Base-by-base conservation (phyloP, 2,113 vertebrate species). In the Phylloscopus trochiloides region DNA sequence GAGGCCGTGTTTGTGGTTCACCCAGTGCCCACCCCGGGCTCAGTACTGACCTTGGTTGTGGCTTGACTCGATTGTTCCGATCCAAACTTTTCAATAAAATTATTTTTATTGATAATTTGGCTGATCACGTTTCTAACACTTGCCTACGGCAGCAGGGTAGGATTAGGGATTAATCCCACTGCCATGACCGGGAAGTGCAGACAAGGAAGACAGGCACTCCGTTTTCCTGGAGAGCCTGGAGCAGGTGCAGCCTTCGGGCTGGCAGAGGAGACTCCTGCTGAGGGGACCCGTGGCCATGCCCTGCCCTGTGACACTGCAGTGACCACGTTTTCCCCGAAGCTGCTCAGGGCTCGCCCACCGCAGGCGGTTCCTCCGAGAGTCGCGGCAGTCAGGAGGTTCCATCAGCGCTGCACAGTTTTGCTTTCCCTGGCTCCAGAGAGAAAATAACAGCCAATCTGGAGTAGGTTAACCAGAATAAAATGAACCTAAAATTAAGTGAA, bases 101-200 rank as follows among this genome's bases (percentile, higher is more conserved):
- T n/a, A n/a, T n/a, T n/a, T n/a, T n/a, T n/a, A n/a, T n/a, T n/a
- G n/a, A n/a, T n/a, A n/a, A n/a, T n/a, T n/a, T n/a, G n/a, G n/a
- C n/a, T n/a, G n/a, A n/a, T n/a, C n/a, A n/a, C n/a, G n/a, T n/a
- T n/a, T n/a, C n/a, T n/a, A n/a, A n/a, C n/a, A n/a, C 13, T 43
- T 50, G 28, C 61, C 80, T 75, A 7, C 21, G 40, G 13, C 0
- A 4, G 36, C 45, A 10, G 74, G 16, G 20, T 24, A 31, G 28
- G 11, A 14, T 52, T 75, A 66, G 57, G 57, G 50, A 50, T 86
- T 52, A 63, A 58, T 50, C 32, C 4, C 29, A 3, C 12, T 3
- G 2, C 21, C 2, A 2, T 7, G 45, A 28, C 15, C 7, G 18
- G 20, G 52, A 48, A 16, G 19, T 0, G 1, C 3, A 1, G n/a